A percentile compares a stretch with the other conserved stretches of the same genome.
Conservation (phyloP, 1,140 invertebrate genomes). For the Lepidurus packardi region DNA sequence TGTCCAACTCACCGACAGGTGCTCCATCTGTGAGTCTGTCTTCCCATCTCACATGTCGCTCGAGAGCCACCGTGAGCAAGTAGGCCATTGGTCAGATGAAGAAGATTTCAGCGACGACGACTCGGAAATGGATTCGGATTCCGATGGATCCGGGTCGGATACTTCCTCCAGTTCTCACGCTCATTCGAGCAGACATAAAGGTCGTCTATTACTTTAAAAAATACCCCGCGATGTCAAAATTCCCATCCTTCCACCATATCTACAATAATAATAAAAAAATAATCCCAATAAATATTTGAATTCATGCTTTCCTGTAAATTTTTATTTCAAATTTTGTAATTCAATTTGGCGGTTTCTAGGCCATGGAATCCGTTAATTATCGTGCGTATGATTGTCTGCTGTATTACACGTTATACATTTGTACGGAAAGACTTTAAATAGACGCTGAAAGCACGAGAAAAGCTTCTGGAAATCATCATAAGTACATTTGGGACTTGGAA, state of each 20-base stretch:
- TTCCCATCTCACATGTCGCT: conserved; percentile 28
- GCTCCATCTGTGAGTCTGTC: conserved; percentile 16
- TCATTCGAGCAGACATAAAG: neutral
- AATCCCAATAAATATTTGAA: too few relatives aligned
- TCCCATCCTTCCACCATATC: neutral
- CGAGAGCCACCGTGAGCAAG: conserved; percentile 10
- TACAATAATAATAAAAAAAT: too few relatives aligned
- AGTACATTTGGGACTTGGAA: neutral
- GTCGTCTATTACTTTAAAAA: neutral
- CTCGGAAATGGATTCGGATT: neutral
- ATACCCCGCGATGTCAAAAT: neutral
- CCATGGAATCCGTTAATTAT: neutral
- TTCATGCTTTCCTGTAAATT: neutral
- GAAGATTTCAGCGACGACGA: conserved; percentile 23
- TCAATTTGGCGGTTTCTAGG: neutral
- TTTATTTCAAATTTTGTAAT: too few relatives aligned
- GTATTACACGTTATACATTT: conserved; percentile 8
- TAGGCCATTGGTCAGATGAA: conserved; percentile 29
- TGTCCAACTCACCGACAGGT: conserved; percentile 2
- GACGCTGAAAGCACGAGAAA: neutral
- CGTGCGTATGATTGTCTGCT: conserved; percentile 14
- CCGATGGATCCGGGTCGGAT: neutral
- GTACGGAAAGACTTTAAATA: conserved; percentile 13
- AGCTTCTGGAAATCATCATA: neutral
- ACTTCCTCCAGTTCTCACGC: neutral